Evolutionary conservation across 2,888 invertebrate genomes (phyloP).

Genomic region (Tetanocera ferruginea): DNA sequence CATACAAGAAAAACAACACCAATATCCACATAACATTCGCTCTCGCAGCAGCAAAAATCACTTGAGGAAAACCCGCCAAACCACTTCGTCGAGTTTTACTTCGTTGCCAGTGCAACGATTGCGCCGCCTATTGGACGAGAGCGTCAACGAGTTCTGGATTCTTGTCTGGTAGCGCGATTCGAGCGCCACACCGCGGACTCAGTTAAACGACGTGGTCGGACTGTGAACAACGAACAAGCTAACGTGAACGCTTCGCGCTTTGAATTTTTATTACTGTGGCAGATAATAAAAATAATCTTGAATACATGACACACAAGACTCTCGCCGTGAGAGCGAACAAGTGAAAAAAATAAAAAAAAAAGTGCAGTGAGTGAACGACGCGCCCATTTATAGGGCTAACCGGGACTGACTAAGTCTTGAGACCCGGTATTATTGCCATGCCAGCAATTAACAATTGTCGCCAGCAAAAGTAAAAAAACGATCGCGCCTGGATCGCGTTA

Average conservation of each 20-base stretch:
- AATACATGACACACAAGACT: constrained; percentile 6
- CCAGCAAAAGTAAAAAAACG: neutral
- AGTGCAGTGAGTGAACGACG: neutral
- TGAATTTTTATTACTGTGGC: constrained; percentile 37
- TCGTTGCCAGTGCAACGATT: constrained; percentile 14
- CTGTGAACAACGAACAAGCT: constrained; percentile 54
- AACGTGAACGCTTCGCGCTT: constrained; percentile 42
- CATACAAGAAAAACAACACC: neutral
- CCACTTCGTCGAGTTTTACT: constrained; percentile 17
- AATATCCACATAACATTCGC: constrained; percentile 1
- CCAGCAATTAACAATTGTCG: neutral
- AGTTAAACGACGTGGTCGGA: constrained; percentile 61
- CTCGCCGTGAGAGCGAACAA: neutral
- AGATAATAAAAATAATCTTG: constrained; percentile 9
- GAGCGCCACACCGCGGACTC: constrained; percentile 48
- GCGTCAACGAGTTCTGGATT: constrained; percentile 29
- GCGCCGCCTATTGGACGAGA: constrained; percentile 35
- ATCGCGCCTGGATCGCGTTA: neutral
- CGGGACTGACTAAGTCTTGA: too few species aligned
- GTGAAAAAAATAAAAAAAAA: neutral
- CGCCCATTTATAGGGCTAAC: too few species aligned
- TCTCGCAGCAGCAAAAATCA: constrained; percentile 11
- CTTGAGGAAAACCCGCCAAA: constrained; percentile 27
- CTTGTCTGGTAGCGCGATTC: constrained; percentile 29
- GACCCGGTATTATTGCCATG: too few species aligned